phyloP scores from a whole-genome alignment of 2,797 vertebrate genomes.

The Etheostoma nigrum region DNA sequence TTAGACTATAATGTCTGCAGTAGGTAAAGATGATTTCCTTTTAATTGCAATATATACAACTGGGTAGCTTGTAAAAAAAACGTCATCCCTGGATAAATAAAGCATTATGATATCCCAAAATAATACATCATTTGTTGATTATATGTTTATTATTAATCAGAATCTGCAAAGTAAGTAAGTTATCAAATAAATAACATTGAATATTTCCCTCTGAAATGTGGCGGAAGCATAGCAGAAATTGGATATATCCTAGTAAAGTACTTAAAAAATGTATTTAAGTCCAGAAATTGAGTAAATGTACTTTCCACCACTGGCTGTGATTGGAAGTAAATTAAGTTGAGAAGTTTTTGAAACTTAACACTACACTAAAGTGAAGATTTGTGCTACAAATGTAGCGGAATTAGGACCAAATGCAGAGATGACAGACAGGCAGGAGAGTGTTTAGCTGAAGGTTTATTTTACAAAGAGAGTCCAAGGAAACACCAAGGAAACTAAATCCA shows the following conservation, averaged over 20 bases:
- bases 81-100: not conserved
- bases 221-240: not conserved
- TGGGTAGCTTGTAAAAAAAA: not conserved
- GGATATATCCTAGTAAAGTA: not conserved
- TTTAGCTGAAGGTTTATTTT: too few species aligned
- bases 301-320: not conserved
- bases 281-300: not conserved
- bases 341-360: not conserved
- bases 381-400: too few species aligned
- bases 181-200: not conserved
- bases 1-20: not conserved
- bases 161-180: not conserved
- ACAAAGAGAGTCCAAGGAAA: too few species aligned
- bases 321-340: not conserved
- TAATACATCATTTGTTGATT: not conserved
- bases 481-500: too few species aligned
- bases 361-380: too few species aligned
- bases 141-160: not conserved
- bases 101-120: not conserved
- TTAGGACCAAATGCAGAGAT: too few species aligned
- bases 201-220: not conserved
- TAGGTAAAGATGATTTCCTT: not conserved
- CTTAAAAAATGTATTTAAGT: not conserved
- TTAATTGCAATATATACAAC: not conserved
- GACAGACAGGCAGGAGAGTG: too few species aligned